Evolutionary conservation across 2,113 vertebrate species (phyloP), one percentile per base, ranked within the genome.

Genomic region (Xyliphius kryptos): DNA sequence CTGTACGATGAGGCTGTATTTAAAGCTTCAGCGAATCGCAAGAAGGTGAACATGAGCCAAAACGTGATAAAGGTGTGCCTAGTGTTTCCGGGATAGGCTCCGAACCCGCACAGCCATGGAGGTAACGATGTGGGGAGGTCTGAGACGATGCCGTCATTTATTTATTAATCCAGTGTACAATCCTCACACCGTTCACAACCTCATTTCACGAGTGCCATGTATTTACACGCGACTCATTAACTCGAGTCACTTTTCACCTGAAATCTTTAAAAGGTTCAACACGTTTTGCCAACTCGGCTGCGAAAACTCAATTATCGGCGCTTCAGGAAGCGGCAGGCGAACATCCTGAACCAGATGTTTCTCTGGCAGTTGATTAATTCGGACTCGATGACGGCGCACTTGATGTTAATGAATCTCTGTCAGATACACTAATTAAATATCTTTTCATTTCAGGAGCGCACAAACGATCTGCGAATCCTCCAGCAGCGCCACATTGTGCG

Each of bases 391-490:
- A 48, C 53, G 2, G 32, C 36, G 12, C 14, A 3, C 14, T 21
- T 6, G 11, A 64, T 47, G 62, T 36, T 40, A 50, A 66, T 49
- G 43, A 57, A 52, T 51, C 37, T 46, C 7, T 32, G 48, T 32
- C 64, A 5, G 19, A 16, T 17, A 38, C 37, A 5, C 55, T 66
- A 51, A 66, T 66, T 51, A 66, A 56, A 65, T 56, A 16, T 19
- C 44, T 21, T 49, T 63, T 63, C 40, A 46, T 12, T 14, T 41
- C 40, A 11, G 5, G 10, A 11, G 40, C 40, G 22, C 21, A 32
- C 26, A 32, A 32, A 32, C 26, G 26, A 32, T 32, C 26, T 32
- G 26, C 26, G 26, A 32, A 32, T 32, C 26, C 26, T 32, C 26
- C 4, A n/a, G n/a, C n/a, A n/a, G n/a, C n/a, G n/a, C n/a, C n/a